Conservation (phyloP, 1,140 invertebrate species). For the Homarus americanus region DNA sequence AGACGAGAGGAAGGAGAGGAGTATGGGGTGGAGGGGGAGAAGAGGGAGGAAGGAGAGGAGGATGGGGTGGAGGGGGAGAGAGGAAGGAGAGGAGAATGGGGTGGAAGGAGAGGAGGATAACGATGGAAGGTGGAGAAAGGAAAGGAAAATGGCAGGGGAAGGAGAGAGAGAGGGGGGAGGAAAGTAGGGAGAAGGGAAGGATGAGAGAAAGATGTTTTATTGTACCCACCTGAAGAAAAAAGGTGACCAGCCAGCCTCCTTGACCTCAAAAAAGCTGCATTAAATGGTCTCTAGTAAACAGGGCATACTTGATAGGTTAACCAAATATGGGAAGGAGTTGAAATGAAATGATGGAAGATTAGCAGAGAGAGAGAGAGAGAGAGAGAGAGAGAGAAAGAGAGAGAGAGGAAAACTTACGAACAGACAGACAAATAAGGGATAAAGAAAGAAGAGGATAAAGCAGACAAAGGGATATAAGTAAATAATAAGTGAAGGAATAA, state of each 20-base stretch:
- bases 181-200: neutral
- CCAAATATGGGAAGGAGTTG: no score
- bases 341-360: no score
- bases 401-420: neutral
- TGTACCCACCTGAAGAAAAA: no score
- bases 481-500: no score
- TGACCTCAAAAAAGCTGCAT: no score
- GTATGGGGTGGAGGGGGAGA: neutral
- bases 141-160: neutral
- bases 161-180: neutral
- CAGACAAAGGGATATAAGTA: neutral
- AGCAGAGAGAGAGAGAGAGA: constrained; percentile 14
- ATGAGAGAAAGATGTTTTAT: neutral
- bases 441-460: neutral
- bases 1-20: neutral
- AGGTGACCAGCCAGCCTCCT: no score
- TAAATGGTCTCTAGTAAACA: no score
- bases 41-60: neutral
- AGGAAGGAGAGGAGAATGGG: neutral
- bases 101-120: neutral
- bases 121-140: no score
- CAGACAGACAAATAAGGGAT: neutral
- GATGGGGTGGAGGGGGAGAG: neutral
- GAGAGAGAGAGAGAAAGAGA: constrained; percentile 14
- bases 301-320: no score